These are phyloP conservation scores for Bombus cullumanus DNA, from an alignment of 1,140 invertebrate genomes.

Conservation along the genomic window DNA sequence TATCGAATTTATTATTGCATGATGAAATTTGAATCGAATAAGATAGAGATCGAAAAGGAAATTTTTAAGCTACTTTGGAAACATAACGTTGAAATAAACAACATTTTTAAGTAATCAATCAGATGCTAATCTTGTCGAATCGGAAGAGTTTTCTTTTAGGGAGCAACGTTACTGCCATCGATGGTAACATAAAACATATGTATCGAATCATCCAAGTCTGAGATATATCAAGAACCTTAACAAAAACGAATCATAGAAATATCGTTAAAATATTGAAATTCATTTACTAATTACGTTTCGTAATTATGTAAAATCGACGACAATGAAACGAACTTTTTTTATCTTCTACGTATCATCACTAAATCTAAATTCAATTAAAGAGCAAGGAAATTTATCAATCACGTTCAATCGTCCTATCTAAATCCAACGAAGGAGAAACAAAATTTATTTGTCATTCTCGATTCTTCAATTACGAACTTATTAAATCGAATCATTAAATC, in stretches of 20 bases:
- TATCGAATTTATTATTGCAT: too few species aligned
- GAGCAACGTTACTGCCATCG: not conserved
- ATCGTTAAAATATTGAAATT: not conserved
- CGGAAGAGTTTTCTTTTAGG: not conserved
- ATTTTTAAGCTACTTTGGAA: not conserved
- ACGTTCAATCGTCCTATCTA: too few species aligned
- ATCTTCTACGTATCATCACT: not conserved
- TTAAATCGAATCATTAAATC: not conserved
- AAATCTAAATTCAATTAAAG: not conserved
- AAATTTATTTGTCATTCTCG: not conserved
- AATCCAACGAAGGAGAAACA: not conserved
- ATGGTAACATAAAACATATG: not conserved
- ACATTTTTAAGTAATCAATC: not conserved
- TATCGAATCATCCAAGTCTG: rapidly evolving
- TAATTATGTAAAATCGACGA: not conserved
- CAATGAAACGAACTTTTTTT: not conserved
- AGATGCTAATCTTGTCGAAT: not conserved
- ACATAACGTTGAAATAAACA: not conserved
- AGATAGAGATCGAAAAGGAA: not conserved
- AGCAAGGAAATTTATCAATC: not conserved
- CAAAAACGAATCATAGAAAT: not conserved
- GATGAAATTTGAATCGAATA: not conserved
- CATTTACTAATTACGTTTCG: not conserved
- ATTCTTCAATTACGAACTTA: not conserved
- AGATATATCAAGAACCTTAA: not conserved